phyloP scores from a whole-genome alignment of 2,113 vertebrate genomes.

The Spheniscus mendiculus region DNA sequence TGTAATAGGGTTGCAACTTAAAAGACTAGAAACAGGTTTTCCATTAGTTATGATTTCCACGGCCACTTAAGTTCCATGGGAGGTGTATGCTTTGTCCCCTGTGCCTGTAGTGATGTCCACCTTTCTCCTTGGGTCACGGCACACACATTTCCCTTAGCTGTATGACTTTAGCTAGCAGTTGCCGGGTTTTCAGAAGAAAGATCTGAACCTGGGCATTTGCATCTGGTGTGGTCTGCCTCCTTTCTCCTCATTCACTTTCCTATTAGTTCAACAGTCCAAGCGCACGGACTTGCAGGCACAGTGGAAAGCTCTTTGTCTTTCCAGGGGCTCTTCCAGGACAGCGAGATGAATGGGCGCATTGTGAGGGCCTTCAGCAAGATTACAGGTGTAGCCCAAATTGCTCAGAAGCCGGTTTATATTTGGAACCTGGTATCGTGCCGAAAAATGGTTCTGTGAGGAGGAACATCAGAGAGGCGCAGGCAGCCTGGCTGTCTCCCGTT shows the following conservation, averaged over 20 bases:
- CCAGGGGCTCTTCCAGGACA: background rate
- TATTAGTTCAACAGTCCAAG: background rate
- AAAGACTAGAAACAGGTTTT: background rate
- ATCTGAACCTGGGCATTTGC: no score
- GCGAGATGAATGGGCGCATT: rapidly evolving
- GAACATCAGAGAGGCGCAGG: rapidly evolving
- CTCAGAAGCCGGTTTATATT: rapidly evolving
- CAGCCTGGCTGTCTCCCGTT: background rate
- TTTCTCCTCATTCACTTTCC: background rate
- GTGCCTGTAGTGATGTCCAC: rapidly evolving
- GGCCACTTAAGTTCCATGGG: background rate
- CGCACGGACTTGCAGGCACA: background rate
- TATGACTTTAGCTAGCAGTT: background rate
- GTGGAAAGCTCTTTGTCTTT: background rate
- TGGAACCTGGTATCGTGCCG: rapidly evolving
- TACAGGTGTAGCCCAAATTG: background rate
- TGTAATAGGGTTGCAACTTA: background rate
- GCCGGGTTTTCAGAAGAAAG: background rate
- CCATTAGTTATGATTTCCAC: background rate
- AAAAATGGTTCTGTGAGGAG: background rate
- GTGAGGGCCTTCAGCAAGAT: no score
- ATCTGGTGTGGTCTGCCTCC: rapidly evolving
- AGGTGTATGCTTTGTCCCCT: background rate
- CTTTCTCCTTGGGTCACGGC: background rate
- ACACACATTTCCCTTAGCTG: background rate